Base-by-base conservation (phyloP, 2,797 vertebrate species). In the Poeciliopsis gracilis region DNA sequence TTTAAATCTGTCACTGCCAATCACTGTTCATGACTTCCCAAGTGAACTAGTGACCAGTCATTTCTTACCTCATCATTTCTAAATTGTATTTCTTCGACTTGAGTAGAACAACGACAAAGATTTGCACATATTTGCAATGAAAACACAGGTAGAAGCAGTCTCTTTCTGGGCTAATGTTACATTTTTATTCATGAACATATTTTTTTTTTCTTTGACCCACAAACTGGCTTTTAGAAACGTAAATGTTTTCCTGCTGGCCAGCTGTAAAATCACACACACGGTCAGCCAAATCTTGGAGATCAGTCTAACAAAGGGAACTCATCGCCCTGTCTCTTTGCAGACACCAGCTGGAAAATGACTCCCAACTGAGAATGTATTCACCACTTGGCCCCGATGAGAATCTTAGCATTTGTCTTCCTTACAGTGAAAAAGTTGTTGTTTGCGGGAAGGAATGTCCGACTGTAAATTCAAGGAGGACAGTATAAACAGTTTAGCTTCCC, bases 401-500 rank as follows among this genome's bases (percentile, higher is more conserved):
- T 76, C 55, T 81, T 76, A 8, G 33, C 53, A 66, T 80, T 85
- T 78, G 33, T 85, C 41, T 23, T 77, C 18, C 74, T 79, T 73
- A 28, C 69, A 61, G n/a, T 70, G 69, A 81, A 63, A 67, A 25
- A 4, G n/a, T 76, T 76, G 74, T 4, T 18, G 25, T 20, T 23
- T 45, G 55, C 5, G 25, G 33, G 59, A 45, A 69, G 79, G 84
- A 79, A 79, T 47, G 23, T 23, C 33, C 2, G 33, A 70, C 57
- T 53, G 51, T 16, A n/a, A 79, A 71, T 67, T 28, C 30, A 74
- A 77, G 36, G 30, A 49, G 43, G 57, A 28, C 2, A 0, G 36
- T 49, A 47, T 57, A 57, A 79, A 84, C 76, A 84, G 38, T 43
- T 70, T 49, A 25, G 47, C 57, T 79, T 0, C 41, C 15, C 51